Evolutionary conservation across 2,888 invertebrate species (phyloP).

Genomic region (Malthinus seriepunctatus): DNA sequence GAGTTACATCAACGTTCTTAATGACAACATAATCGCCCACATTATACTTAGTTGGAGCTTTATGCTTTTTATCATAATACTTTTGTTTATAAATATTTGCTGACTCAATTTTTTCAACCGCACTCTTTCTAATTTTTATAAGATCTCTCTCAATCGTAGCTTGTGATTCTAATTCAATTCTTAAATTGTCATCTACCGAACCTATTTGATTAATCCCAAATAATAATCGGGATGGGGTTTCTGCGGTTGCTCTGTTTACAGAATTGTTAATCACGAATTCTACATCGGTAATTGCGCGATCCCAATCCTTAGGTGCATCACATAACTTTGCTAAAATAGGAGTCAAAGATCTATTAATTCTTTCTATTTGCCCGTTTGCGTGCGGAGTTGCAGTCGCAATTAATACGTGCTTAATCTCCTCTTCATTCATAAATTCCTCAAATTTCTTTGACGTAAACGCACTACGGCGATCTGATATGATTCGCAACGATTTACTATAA

Average conservation of each 20-base stretch:
- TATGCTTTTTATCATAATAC: too few species aligned
- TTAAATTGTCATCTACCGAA: conserved; percentile 8
- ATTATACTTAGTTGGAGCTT: too few species aligned
- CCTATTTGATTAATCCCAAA: background rate
- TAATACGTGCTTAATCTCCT: too few species aligned
- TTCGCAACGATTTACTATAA: too few species aligned
- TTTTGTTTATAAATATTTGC: too few species aligned
- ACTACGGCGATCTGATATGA: too few species aligned
- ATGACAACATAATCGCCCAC: too few species aligned
- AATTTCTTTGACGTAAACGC: too few species aligned
- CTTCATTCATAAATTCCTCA: too few species aligned
- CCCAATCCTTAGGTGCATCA: background rate
- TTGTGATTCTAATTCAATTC: background rate
- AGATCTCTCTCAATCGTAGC: conserved; percentile 1
- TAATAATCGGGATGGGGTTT: background rate
- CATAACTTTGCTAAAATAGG: background rate
- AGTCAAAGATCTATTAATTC: background rate
- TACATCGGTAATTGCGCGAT: background rate
- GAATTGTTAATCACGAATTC: background rate
- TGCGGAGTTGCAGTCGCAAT: background rate
- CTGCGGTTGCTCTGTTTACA: background rate
- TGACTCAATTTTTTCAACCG: background rate
- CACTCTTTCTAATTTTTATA: conserved; percentile 11
- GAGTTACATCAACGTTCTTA: background rate
- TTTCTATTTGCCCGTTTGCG: conserved; percentile 5